These are phyloP conservation scores for Brachirus orientalis DNA, from an alignment of 2,113 vertebrate species.

Conservation along the genomic window DNA sequence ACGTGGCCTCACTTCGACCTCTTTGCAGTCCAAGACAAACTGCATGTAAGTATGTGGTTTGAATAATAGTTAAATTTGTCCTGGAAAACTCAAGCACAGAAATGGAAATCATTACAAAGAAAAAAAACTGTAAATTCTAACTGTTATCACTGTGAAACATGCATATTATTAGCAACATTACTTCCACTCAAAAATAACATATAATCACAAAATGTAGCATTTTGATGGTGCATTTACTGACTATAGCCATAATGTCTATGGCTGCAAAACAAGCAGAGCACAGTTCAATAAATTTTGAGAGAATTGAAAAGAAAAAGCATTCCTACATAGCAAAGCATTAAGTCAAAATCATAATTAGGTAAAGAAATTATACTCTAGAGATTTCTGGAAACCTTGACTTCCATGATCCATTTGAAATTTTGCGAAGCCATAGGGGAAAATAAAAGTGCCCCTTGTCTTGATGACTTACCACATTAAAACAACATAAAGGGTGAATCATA, in stretches of 20 bases:
- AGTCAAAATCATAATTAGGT: slow-evolving; percentile 45
- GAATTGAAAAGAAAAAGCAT: slow-evolving; percentile 16
- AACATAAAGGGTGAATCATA: slow-evolving; percentile 31
- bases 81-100: slow-evolving; percentile 36
- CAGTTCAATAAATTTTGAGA: slow-evolving; percentile 19
- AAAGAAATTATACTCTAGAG: slow-evolving; percentile 40
- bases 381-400: slow-evolving; percentile 50
- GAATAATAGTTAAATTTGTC: slow-evolving; percentile 50
- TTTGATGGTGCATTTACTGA: not conserved
- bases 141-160: slow-evolving; percentile 32
- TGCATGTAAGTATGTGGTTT: slow-evolving; percentile 53
- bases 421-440: slow-evolving; percentile 18
- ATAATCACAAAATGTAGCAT: slow-evolving; percentile 18
- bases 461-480: slow-evolving; percentile 25
- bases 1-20: slow-evolving; percentile 48
- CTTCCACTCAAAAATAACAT: slow-evolving; percentile 23
- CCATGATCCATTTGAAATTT: slow-evolving; percentile 31
- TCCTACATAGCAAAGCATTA: slow-evolving; percentile 32
- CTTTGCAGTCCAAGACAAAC: slow-evolving; percentile 50
- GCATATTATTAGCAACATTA: slow-evolving; percentile 34
- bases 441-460: slow-evolving; percentile 16
- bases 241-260: slow-evolving; percentile 4
- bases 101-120: slow-evolving; percentile 45
- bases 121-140: slow-evolving; percentile 48
- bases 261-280: not conserved